phyloP scores from a whole-genome alignment of 2,797 vertebrate genomes.

The Phrynocephalus forsythii region DNA sequence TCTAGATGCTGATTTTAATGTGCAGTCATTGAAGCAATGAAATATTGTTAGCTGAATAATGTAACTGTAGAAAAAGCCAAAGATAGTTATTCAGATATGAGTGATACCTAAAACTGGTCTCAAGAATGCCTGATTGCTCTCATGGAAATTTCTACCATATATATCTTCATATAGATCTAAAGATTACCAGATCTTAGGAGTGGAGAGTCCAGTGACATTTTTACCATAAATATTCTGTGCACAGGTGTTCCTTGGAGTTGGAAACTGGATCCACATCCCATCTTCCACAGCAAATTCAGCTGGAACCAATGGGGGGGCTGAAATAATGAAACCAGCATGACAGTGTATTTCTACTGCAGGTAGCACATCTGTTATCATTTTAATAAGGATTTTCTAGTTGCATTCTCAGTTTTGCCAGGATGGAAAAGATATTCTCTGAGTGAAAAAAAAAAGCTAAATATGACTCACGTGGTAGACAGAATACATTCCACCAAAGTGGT shows the following conservation, averaged over 20 bases:
- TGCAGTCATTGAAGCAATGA: neutral
- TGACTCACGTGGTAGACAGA: constrained; percentile 32
- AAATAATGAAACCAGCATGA: constrained; percentile 62
- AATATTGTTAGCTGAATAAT: neutral
- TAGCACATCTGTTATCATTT: constrained; percentile 72
- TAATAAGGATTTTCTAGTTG: constrained; percentile 71
- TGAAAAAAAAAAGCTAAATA: constrained; percentile 50
- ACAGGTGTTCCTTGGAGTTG: constrained; percentile 13
- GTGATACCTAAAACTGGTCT: neutral
- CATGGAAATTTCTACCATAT: neutral
- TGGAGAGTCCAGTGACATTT: neutral
- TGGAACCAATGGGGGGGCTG: constrained; percentile 60
- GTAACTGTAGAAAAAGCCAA: neutral
- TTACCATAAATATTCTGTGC: neutral
- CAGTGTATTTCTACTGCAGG: constrained; percentile 62
- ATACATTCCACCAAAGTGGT: constrained; percentile 20
- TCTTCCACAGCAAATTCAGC: constrained; percentile 42
- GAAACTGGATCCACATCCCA: constrained; percentile 37
- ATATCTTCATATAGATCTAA: neutral
- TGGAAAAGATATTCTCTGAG: constrained; percentile 58
- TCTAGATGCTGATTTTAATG: neutral
- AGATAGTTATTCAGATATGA: neutral
- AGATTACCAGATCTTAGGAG: neutral
- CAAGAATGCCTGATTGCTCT: constrained; percentile 13
- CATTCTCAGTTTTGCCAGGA: constrained; percentile 66